Evolutionary conservation across 2,888 invertebrate genomes (phyloP).

Genomic region (Orchesellides sinensis): DNA sequence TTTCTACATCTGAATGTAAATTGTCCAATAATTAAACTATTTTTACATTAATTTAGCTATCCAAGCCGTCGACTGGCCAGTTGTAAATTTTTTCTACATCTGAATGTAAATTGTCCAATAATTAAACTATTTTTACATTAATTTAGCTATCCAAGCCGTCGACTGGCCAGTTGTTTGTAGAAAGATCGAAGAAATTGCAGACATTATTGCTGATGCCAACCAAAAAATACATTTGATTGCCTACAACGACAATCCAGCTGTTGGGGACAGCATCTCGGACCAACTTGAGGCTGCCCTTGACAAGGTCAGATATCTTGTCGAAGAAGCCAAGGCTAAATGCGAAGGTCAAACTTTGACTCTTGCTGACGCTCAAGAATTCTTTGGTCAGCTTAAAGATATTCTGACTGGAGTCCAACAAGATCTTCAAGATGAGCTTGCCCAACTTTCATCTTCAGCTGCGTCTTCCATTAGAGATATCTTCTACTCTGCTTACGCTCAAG

Average conservation of each 20-base stretch:
- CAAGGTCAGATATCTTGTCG: neutral
- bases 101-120: no score
- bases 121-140: neutral
- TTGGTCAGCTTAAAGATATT: neutral
- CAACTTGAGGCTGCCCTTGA: conserved; percentile 25
- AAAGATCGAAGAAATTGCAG: conserved; percentile 20
- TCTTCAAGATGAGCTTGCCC: neutral
- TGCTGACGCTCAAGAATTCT: neutral
- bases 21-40: no score
- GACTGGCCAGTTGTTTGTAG: conserved; percentile 6
- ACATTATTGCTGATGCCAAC: neutral
- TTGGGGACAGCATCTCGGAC: neutral
- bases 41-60: neutral
- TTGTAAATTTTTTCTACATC: no score
- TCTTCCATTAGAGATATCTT: conserved; percentile 3
- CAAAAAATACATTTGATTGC: neutral
- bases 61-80: conserved; percentile 6
- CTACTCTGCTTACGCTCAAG: neutral
- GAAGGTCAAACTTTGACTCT: conserved; percentile 2
- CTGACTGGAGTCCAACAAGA: conserved; percentile 5
- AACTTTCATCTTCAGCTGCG: conserved; percentile 14
- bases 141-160: neutral
- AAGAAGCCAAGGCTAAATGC: neutral
- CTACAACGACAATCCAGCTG: conserved; percentile 20
- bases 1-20: no score